Conservation (phyloP, 2,113 vertebrate genomes). For the Neogale vison region DNA sequence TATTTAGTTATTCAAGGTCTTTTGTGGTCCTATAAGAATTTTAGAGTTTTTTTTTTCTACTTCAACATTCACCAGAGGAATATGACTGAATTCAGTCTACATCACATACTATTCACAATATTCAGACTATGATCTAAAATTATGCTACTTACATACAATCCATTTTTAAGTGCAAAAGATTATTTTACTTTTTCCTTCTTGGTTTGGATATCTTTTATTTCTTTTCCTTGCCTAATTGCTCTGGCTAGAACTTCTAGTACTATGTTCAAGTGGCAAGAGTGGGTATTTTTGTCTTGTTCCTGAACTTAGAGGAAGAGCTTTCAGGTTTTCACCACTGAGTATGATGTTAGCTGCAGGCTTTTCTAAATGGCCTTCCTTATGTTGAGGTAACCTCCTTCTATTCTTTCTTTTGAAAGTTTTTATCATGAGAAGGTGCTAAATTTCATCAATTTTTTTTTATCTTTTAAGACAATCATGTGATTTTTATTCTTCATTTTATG, state of each 20-base stretch:
- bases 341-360: background rate
- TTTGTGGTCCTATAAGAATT: background rate
- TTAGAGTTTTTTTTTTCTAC: background rate
- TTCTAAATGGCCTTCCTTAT: background rate
- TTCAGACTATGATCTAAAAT: background rate
- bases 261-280: background rate
- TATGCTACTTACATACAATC: background rate
- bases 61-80: background rate
- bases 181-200: background rate
- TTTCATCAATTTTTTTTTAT: background rate
- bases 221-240: background rate
- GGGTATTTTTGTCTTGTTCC: background rate
- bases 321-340: background rate
- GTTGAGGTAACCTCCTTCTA: background rate
- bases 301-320: background rate
- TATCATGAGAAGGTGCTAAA: background rate
- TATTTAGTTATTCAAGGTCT: background rate
- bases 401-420: background rate
- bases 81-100: background rate
- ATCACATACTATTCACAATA: background rate
- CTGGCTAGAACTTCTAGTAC: background rate
- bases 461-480: background rate
- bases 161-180: background rate
- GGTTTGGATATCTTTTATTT: background rate
- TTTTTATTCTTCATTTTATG: background rate